Conservation (phyloP, 2,888 invertebrate genomes). For the Erebia palarica region DNA sequence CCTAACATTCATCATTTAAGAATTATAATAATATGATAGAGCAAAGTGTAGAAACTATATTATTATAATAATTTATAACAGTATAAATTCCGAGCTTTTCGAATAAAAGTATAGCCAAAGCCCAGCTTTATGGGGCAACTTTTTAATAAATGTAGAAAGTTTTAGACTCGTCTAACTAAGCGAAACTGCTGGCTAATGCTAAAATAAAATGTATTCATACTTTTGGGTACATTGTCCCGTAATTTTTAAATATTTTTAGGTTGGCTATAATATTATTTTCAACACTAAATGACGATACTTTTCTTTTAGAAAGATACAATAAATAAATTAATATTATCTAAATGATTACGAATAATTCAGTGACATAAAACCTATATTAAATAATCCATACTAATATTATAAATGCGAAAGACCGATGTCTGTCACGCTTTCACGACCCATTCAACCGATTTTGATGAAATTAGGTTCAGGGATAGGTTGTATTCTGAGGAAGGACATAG, state of each 20-base stretch:
- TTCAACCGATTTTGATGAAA: no score
- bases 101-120: slow-evolving; percentile 5
- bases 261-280: not conserved
- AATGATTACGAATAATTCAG: no score
- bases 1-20: no score
- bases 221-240: slow-evolving; percentile 52
- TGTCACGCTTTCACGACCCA: no score
- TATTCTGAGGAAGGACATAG: no score
- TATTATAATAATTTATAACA: slow-evolving; percentile 7
- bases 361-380: no score
- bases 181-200: slow-evolving; percentile 63
- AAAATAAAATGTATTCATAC: slow-evolving; percentile 62
- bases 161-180: slow-evolving; percentile 56
- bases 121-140: slow-evolving; percentile 51
- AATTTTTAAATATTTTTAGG: slow-evolving; percentile 41
- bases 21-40: not conserved
- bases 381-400: no score
- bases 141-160: slow-evolving; percentile 71
- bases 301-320: no score
- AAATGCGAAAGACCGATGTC: no score
- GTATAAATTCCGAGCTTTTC: not conserved
- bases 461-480: no score
- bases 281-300: not conserved
- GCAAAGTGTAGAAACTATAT: not conserved
- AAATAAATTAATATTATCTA: no score